Evolutionary conservation across 2,797 vertebrate genomes (phyloP), one percentile per base, ranked within the genome.

Genomic region (Pseudomugil tenellus): DNA sequence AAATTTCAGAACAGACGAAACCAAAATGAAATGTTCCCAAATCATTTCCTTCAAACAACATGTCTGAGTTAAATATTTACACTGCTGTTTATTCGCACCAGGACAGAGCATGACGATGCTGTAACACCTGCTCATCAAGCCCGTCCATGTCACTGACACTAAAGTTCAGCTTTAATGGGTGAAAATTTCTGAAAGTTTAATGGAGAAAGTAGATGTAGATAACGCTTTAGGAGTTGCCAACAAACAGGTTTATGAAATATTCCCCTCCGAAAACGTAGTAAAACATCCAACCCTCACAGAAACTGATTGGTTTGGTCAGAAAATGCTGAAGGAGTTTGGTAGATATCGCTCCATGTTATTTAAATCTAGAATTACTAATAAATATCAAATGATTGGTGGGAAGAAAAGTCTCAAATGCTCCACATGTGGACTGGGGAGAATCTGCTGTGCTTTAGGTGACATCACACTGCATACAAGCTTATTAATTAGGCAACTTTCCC

Each of bases 391-490:
- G 63, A 23, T 16, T 48, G 57, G 23, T 46, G n/a, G 37, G 0
- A 1, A 14, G 14, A 17, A 17, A 62, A 67, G 63, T 74, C 57
- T 14, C 60, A 57, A 49, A 34, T 68, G 56, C 80, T 80, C 66
- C 12, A 29, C 58, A 56, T 31, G 34, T 60, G 14, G 54, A 56
- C 51, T 12, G 48, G 51, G 28, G 74, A 76, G 55, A 70, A 55
- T 70, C 52, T 52, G 28, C 77, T 90, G 90, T 89, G 90, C 90
- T 90, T 90, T 55, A 56, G 83, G 81, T 69, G 63, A 49, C 63
- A 11, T 63, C 61, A 49, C 35, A 64, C 74, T 51, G 67, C 57
- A 59, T 46, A 35, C 73, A 65, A 52, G 2, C 79, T 72, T 71
- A 77, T 58, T 77, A 54, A 74, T 72, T 43, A 64, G 67, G 72